Evolutionary conservation across 2,797 vertebrate genomes (phyloP), one percentile per base, ranked within the genome.

Genomic region (Pampus argenteus): DNA sequence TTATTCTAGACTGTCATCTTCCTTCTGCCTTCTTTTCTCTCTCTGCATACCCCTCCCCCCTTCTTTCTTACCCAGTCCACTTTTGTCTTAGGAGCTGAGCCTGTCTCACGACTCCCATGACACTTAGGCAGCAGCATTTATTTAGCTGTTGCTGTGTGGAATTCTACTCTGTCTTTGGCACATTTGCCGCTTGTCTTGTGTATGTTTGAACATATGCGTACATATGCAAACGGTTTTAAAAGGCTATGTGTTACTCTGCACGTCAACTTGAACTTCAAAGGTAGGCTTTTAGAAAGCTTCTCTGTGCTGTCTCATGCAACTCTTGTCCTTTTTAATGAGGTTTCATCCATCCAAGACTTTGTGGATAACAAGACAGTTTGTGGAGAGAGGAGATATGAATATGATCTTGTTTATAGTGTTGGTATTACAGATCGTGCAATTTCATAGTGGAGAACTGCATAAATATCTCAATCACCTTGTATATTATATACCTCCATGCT

Each of bases 1-100:
- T 92, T 92, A 89, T 93, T 91, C 82, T 74, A 4, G 64, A 75
- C 88, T 88, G 79, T 88, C 83, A 75, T 74, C 78, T 78, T 83
- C 70, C 80, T 82, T 78, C n/a, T 71, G 60, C 71, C 42, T 75
- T 49, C 49, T 70, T 48, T 48, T 54, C 56, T 70, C 3, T 65
- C 45, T 29, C 49, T 49, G 23, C 40, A 42, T 45, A 13, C 58
- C 65, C 73, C 64, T 69, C 36, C 58, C 38, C 36, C 58, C 38
- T 49, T 61, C 49, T 63, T 28, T 66, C 25, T 31, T 28, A 44
- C 63, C 55, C 52, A 18, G 38, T 71, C 63, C 69, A 60, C 76
- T 75, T 66, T 79, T 67, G 68, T 85, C 63, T 69, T 64, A 42
- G 44, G 55, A 52, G 45, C 26, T 25, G 40, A 57, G 45, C 42